Conservation (phyloP, 2,113 vertebrate genomes). For the Atrichornis clamosus region DNA sequence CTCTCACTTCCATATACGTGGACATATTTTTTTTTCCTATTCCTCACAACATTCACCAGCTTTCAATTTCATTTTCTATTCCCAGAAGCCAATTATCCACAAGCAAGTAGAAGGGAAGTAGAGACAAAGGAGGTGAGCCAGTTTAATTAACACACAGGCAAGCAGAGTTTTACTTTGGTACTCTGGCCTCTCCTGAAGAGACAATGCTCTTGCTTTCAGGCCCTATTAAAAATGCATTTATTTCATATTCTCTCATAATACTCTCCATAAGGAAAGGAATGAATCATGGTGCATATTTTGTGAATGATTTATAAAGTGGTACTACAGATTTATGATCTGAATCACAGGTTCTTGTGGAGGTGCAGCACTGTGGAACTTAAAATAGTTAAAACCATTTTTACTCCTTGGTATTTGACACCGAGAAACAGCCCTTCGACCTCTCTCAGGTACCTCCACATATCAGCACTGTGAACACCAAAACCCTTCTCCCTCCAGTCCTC, state of each 20-base stretch:
- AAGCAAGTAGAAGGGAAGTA: constrained; percentile 7
- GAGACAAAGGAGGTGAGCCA: background rate
- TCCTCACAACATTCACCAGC: background rate
- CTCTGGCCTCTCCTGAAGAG: background rate
- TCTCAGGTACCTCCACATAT: background rate
- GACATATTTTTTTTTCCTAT: background rate
- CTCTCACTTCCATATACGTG: background rate
- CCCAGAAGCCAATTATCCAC: constrained; percentile 37
- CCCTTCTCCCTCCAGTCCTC: background rate
- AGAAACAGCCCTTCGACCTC: background rate
- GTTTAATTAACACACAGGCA: constrained; percentile 49
- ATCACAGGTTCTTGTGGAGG: background rate
- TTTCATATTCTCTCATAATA: constrained; percentile 36
- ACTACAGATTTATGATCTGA: constrained; percentile 14
- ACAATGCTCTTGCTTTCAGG: constrained; percentile 1
- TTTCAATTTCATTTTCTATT: constrained; percentile 37
- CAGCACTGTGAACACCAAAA: background rate
- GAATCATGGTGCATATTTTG: background rate
- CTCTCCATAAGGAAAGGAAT: constrained; percentile 16
- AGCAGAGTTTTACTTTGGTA: constrained; percentile 14
- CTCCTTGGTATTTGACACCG: background rate
- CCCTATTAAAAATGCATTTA: constrained; percentile 57
- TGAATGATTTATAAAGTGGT: constrained; percentile 53
- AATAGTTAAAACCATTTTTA: background rate
- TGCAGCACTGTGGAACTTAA: background rate